Conservation (phyloP, 2,113 vertebrate genomes). For the Rhea pennata region DNA sequence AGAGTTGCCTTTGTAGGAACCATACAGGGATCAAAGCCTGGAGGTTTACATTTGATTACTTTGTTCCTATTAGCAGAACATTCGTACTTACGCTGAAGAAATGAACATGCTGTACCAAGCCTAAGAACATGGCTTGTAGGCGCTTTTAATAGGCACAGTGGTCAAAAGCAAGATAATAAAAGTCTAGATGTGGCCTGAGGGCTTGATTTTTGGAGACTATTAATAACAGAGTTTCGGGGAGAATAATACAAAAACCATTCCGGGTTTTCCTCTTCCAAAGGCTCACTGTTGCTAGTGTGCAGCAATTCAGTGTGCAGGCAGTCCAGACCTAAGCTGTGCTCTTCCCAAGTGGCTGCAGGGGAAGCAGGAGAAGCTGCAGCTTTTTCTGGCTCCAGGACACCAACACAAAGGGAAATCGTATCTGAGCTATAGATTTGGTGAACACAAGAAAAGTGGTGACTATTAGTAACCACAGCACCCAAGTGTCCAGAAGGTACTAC, state of each 20-base stretch:
- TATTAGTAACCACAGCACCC: background rate
- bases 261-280: background rate
- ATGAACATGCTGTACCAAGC: background rate
- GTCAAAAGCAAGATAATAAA: background rate
- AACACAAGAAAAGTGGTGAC: background rate
- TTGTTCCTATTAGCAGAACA: background rate
- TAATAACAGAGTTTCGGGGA: background rate
- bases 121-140: background rate
- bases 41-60: background rate
- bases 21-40: background rate
- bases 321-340: background rate
- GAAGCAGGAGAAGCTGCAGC: background rate
- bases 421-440: background rate
- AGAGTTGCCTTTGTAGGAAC: slow-evolving; percentile 1
- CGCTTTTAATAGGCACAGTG: background rate
- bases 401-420: background rate
- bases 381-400: background rate
- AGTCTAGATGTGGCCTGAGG: background rate
- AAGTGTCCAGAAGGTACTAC: background rate
- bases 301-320: background rate
- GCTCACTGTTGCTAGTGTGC: background rate
- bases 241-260: background rate
- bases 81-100: background rate
- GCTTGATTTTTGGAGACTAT: background rate
- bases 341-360: background rate